A percentile compares a stretch with the other conserved stretches of the same genome.
Conservation (phyloP, 2,888 invertebrate species). For the Rhagophthalmus giganteus region DNA sequence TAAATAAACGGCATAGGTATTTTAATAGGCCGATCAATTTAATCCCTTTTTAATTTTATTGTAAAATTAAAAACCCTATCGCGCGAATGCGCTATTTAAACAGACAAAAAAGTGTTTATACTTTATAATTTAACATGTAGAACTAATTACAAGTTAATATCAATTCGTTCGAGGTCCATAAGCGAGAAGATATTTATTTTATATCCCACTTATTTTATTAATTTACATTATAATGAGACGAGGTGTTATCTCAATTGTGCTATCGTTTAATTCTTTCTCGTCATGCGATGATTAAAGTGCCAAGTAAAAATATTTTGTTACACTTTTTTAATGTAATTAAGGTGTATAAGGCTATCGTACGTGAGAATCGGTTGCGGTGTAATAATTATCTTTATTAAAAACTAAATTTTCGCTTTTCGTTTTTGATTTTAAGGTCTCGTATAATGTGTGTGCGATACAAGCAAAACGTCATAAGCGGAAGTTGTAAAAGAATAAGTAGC, state of each 20-base stretch:
- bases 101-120: neutral
- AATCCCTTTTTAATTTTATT: neutral
- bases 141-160: neutral
- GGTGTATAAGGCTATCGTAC: neutral
- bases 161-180: neutral
- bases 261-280: neutral
- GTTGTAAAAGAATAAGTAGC: neutral
- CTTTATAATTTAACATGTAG: neutral
- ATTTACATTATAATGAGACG: neutral
- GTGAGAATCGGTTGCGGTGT: neutral
- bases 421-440: too few relatives aligned
- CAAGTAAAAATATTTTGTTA: too few relatives aligned
- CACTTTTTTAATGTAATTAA: too few relatives aligned
- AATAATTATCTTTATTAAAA: neutral
- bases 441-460: too few relatives aligned
- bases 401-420: too few relatives aligned
- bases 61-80: neutral
- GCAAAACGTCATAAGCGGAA: too few relatives aligned
- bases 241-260: neutral
- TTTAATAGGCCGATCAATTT: neutral
- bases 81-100: neutral
- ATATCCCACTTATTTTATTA: neutral
- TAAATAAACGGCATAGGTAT: neutral
- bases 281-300: neutral
- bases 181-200: too few relatives aligned